Evolutionary conservation across 2,797 vertebrate species (phyloP), one percentile per base, ranked within the genome.

Genomic region (Thunnus albacares): DNA sequence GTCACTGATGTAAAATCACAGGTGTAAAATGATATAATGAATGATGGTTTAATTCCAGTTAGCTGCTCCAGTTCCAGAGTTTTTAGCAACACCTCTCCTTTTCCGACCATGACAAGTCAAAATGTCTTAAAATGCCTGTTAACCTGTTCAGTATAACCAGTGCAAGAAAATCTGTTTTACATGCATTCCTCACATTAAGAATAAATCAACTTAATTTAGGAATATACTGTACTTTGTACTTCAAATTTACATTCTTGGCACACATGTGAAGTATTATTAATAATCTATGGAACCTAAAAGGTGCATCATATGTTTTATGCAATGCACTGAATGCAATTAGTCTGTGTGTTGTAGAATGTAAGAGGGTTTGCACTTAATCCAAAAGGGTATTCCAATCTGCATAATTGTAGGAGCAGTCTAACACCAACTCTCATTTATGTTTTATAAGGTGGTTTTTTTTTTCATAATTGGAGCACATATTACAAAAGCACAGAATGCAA

Each of bases 1-100:
- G 26, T 45, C 8, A 1, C 22, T 10, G 30, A 4, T n/a, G 22
- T 10, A 45, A 38, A 58, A 43, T 15, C 8, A 65, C 47, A 38
- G 38, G 52, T 73, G 45, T 17, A 17, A 35, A 35, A 11, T 38
- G 17, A 35, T 26, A 7, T n/a, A 45, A 12, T 68, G 5, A 58
- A 30, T 33, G 69, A 33, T 35, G 53, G 41, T 12, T 75, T 4
- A 66, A 45, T 60, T 65, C 38, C 17, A 71, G 51, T 56, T n/a
- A 57, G 18, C 22, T 38, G 30, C 53, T 18, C 51, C 26, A 45
- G 58, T 55, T 47, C 56, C 18, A 56, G 18, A 9, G 35, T 47
- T n/a, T 43, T 35, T n/a, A 52, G 12, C 28, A 30, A 60, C 56
- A 59, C 18, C 45, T 67, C 43, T 38, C 22, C 66, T 53, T 51